These are phyloP conservation scores for Bombyx huttoni DNA, from an alignment of 2,888 invertebrate species.

Conservation along the genomic window DNA sequence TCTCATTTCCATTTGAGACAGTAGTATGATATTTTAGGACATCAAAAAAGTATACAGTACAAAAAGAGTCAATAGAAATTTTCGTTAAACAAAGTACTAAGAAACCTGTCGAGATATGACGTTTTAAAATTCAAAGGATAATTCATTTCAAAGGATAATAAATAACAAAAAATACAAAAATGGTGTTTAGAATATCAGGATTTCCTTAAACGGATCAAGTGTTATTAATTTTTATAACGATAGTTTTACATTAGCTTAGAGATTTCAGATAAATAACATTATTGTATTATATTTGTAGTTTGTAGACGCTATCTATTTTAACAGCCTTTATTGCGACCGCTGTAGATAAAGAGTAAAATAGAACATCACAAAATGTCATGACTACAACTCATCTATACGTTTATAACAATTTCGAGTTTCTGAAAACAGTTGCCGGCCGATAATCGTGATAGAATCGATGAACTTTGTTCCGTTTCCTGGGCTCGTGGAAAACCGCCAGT, in stretches of 20 bases:
- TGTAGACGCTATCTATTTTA: background rate
- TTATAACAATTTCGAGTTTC: conserved; percentile 17
- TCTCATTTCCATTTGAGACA: conserved; percentile 7
- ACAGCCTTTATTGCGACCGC: background rate
- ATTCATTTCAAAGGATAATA: too few species aligned
- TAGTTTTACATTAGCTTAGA: too few species aligned
- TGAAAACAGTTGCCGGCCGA: conserved; percentile 28
- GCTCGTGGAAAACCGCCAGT: conserved; percentile 50
- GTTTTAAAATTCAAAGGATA: background rate
- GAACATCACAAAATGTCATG: background rate
- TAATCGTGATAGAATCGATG: conserved; percentile 56
- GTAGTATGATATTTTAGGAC: conserved; percentile 9
- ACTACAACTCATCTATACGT: conserved; percentile 10
- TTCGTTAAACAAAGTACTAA: background rate
- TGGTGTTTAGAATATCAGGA: too few species aligned
- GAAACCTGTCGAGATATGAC: background rate
- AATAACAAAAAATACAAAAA: too few species aligned
- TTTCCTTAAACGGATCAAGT: too few species aligned
- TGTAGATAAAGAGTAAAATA: background rate
- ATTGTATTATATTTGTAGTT: too few species aligned
- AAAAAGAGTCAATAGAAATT: conserved; percentile 9
- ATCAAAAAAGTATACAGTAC: conserved; percentile 6
- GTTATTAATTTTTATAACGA: too few species aligned
- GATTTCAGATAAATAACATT: too few species aligned
- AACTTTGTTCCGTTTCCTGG: conserved; percentile 54